These are phyloP conservation scores for Aurelia aurita DNA, from an alignment of 30 jellyfish, hydroid and myxozoan genomes.

Conservation along the genomic window DNA sequence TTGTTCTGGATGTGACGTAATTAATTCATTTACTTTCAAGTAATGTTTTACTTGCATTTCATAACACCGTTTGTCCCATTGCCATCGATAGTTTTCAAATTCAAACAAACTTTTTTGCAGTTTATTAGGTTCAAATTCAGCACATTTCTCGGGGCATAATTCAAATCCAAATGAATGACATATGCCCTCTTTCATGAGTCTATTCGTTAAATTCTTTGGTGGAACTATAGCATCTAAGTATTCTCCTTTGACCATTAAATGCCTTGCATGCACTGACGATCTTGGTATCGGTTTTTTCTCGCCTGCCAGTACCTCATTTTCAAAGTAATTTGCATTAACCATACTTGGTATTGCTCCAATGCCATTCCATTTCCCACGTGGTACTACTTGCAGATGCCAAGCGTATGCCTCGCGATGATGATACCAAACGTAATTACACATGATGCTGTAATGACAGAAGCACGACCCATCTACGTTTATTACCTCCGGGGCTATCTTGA, in stretches of 20 bases:
- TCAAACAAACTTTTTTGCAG: slow-evolving; percentile 26
- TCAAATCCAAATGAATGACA: slow-evolving; percentile 5
- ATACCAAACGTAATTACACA: slow-evolving; percentile 61
- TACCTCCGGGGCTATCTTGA: slow-evolving; percentile 23
- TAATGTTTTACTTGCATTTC: slow-evolving; percentile 10
- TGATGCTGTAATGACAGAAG: slow-evolving; percentile 43
- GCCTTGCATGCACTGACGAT: slow-evolving; percentile 43
- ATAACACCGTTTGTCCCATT: slow-evolving; percentile 47
- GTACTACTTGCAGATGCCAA: slow-evolving; percentile 48
- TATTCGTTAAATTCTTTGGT: background rate
- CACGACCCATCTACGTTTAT: slow-evolving; percentile 1
- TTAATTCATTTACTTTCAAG: background rate
- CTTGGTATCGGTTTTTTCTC: slow-evolving; percentile 51
- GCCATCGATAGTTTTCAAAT: slow-evolving; percentile 42
- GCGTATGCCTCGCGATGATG: slow-evolving; percentile 42
- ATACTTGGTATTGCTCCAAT: slow-evolving; percentile 27
- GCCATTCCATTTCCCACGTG: slow-evolving; percentile 41
- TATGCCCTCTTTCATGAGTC: slow-evolving; percentile 7
- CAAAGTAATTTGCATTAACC: slow-evolving; percentile 32
- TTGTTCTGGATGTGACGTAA: background rate
- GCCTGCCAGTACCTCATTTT: slow-evolving; percentile 14
- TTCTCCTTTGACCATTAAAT: slow-evolving; percentile 24
- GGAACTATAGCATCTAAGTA: background rate
- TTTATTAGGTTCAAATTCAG: slow-evolving; percentile 1
- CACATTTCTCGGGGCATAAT: slow-evolving; percentile 46